A percentile compares a stretch with the other conserved stretches of the same genome.
phyloP scores from a whole-genome alignment of 1,140 invertebrate genomes.

The Nasonia vitripennis region DNA sequence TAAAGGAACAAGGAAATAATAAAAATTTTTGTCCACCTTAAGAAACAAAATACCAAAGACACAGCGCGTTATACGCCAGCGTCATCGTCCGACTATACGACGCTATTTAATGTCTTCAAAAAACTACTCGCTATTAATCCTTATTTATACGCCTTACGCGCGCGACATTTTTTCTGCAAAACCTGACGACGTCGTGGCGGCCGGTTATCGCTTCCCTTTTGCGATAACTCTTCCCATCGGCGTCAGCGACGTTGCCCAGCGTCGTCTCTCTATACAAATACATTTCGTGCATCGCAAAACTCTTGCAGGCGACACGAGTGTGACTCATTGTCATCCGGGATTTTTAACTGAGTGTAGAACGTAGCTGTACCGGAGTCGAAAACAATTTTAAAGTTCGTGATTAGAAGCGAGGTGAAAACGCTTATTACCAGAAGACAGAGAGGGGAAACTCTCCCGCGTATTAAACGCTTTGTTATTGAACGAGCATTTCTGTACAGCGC shows the following conservation, averaged over 20 bases:
- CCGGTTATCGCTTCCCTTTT: no score
- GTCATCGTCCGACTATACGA: no score
- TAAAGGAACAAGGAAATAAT: background rate
- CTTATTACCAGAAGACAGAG: background rate
- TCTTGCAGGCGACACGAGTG: background rate
- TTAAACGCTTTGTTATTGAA: background rate
- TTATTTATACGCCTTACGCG: no score
- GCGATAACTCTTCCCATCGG: no score
- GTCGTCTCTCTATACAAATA: no score
- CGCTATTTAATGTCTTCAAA: no score
- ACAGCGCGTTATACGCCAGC: no score
- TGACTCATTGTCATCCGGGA: conserved; percentile 29
- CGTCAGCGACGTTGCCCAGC: no score
- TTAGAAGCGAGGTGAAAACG: background rate
- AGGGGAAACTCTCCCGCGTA: background rate
- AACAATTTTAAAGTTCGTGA: conserved; percentile 19
- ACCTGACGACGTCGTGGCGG: no score
- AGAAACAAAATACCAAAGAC: background rate
- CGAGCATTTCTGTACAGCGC: background rate
- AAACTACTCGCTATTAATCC: no score
- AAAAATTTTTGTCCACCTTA: background rate
- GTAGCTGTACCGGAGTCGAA: background rate
- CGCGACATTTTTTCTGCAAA: no score
- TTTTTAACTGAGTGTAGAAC: background rate
- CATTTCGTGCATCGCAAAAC: background rate